These are phyloP conservation scores for Periophthalmus modestus DNA, from an alignment of 2,113 vertebrate genomes.

Conservation along the genomic window DNA sequence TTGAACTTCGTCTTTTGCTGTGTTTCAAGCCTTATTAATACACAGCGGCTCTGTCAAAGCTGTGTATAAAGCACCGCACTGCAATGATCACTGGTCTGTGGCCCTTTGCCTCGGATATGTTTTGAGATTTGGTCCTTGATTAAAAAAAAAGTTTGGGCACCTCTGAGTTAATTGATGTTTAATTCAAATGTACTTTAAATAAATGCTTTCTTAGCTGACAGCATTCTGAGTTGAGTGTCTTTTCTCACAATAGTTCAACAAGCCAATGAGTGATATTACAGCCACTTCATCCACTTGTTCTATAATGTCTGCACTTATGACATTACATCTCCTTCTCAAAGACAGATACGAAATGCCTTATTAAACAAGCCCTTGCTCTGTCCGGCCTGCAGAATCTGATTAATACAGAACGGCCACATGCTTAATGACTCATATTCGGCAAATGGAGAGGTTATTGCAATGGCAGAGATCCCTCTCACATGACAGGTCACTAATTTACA, in stretches of 20 bases:
- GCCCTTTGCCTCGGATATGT: too few relatives aligned
- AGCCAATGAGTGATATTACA: conserved; percentile 1
- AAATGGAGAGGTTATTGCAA: conserved; percentile 16
- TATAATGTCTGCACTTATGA: conserved; percentile 3
- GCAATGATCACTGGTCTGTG: too few relatives aligned
- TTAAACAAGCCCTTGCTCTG: conserved; percentile 16
- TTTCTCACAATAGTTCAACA: neutral
- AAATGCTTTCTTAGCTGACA: neutral
- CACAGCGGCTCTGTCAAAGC: too few relatives aligned
- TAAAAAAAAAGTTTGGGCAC: too few relatives aligned
- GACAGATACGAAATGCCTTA: conserved; percentile 3
- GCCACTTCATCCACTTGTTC: conserved; percentile 1
- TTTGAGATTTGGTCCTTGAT: too few relatives aligned
- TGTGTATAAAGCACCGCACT: too few relatives aligned
- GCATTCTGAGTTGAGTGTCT: neutral
- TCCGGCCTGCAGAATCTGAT: conserved; percentile 2
- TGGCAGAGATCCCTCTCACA: conserved; percentile 12
- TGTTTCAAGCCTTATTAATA: too few relatives aligned
- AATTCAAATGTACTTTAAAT: neutral
- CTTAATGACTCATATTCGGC: conserved; percentile 17
- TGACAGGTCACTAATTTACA: conserved; percentile 36
- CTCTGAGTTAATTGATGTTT: too few relatives aligned
- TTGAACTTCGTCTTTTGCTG: too few relatives aligned
- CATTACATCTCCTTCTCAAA: conserved; percentile 12
- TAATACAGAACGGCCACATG: conserved; percentile 6